Evolutionary conservation across 1,140 invertebrate species (phyloP), one percentile per base, ranked within the genome.

Genomic region (Calephelis virginiensis): DNA sequence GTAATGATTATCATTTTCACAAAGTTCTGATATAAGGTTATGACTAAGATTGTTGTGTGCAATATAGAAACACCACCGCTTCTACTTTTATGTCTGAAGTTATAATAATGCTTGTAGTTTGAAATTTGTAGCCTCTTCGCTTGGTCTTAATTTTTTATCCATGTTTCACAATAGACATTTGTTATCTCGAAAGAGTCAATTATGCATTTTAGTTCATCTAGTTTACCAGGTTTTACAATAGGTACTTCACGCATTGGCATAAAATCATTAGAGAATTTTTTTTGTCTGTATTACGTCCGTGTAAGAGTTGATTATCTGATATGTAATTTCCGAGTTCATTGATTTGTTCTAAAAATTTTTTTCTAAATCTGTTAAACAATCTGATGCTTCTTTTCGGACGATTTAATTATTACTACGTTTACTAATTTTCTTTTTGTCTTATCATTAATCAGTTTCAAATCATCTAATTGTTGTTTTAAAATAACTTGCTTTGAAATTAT

Each of bases 51-150:
- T 67, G 38, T 71, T 53, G 43, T 72, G 70, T 1, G 69, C 63
- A 66, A 70, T 38, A 74, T 74, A 4, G 72, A 77, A 4, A 77
- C 69, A 28, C 75, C 75, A 11, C 73, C 73, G 12, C 71, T 71
- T 60, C 61, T 68, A 43, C 37, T 68, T 13, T 67, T 45, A n/a
- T 8, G 53, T 53, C 72, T 68, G 11, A 64, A 67, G 48, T 72
- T 76, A 59, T 67, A 73, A 43, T 69, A 68, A 59, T 76, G 71
- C 0, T 59, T 71, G 37, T 73, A 76, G 28, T 66, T 61, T 10
- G 43, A 14, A 8, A 74, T 14, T 46, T 63, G 43, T 40, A 64
- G 10, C 12, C 47, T 61, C 45, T 66, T 61, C 1, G 69, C 68
- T 45, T 70, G 68, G 8, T 14, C 38, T 4, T 74, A 61, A 28